Evolutionary conservation across 2,113 vertebrate species (phyloP), one percentile per base, ranked within the genome.

Genomic region (Aspiorhynchus laticeps): DNA sequence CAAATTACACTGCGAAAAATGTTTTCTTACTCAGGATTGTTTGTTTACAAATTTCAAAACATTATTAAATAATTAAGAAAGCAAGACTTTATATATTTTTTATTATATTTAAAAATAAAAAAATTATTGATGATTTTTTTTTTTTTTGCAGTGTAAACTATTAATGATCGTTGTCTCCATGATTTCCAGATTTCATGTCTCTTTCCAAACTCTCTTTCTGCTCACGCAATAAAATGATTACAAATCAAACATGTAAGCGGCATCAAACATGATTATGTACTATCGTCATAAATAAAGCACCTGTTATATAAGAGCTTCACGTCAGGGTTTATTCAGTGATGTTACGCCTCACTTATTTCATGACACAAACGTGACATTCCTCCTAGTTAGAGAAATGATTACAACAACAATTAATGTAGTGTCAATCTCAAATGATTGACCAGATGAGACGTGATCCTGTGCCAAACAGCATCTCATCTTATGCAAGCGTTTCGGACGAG

Each of bases 391-490:
- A 5, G 10, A 36, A 56, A 33, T 56, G 76, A 56, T 79, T 53
- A 79, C 28, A 12, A 56, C 17, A 21, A 41, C 67, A 19, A 8
- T 79, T 79, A 24, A 79, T 79, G 1, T 6, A 21, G 48, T n/a
- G 77, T 79, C 36, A 56, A 53, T 59, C 28, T 5, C 33, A 26
- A 80, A 80, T 80, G 33, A 80, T 80, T 80, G 21, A 80, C 56
- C 7, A 17, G 7, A 11, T 36, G 19, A 56, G 31, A 46, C 28
- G 48, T 33, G 14, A 17, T 3, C 7, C 7, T 53, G 51, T 2
- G 53, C 9, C n/a, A 0, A 63, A 26, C 59, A 17, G 65, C 67
- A 24, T 56, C 26, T 56, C 17, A 3, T 14, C 31, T 80, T 61
- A 7, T 8, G 53, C 5, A 41, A 26, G 38, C n/a, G 21, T 9